Conservation (phyloP, 2,888 invertebrate species). For the Agrypnus murinus region DNA sequence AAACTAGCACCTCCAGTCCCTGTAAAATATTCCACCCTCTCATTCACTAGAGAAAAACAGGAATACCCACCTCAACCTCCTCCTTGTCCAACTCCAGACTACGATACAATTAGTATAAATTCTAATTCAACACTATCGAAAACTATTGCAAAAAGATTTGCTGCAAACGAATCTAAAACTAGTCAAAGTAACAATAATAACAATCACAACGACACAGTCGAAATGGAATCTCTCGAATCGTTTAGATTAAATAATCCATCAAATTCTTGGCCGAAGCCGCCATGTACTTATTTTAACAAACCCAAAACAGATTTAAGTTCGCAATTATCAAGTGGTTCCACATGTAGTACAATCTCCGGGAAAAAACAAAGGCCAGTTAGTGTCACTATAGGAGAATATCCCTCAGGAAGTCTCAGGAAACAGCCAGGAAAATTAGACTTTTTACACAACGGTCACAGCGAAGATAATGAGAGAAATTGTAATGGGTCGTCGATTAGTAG, state of each 20-base stretch:
- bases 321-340: conserved; percentile 62
- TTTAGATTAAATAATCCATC: conserved; percentile 81
- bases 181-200: conserved; percentile 57
- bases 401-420: conserved; percentile 74
- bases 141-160: conserved; percentile 56
- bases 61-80: conserved; percentile 64
- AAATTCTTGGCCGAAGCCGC: conserved; percentile 78
- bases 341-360: conserved; percentile 67
- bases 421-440: conserved; percentile 85
- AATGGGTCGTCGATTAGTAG: conserved; percentile 76
- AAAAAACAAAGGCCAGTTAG: conserved; percentile 78
- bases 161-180: conserved; percentile 44
- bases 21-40: conserved; percentile 66
- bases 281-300: conserved; percentile 80
- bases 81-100: conserved; percentile 74
- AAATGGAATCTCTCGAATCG: conserved; percentile 85
- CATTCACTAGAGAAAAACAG: conserved; percentile 56
- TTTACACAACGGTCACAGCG: conserved; percentile 72
- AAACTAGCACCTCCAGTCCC: conserved; percentile 68
- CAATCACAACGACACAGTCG: conserved; percentile 79
- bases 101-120: conserved; percentile 71
- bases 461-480: conserved; percentile 61
- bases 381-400: conserved; percentile 83
- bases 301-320: conserved; percentile 61
- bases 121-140: conserved; percentile 62